Evolutionary conservation across 2,888 invertebrate species (phyloP), one percentile per base, ranked within the genome.

Genomic region (Apamea monoglypha): DNA sequence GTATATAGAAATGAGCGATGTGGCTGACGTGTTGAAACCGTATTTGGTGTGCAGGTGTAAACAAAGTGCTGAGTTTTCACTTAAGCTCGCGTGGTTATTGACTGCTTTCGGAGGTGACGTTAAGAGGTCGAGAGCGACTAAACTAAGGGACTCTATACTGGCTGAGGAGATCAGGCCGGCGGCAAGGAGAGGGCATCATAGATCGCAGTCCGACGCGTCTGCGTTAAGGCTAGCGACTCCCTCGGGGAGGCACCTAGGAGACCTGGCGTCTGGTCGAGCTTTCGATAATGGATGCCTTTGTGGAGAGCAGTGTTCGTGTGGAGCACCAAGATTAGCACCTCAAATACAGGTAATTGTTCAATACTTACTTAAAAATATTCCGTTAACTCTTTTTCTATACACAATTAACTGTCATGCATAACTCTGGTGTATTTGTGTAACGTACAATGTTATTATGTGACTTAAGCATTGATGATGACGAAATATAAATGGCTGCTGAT

Each of bases 1-100:
- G 99, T 99, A 99, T 95, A 98, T 99, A 95, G 99, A 99, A 97
- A 99, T 99, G 98, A 98, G 98, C 92, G 99, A 99, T 94, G 98
- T 99, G 89, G 99, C 99, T 77, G 99, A 99, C 97, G 96, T 97
- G 88, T 92, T 97, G 87, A 93, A 94, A 88, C 97, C 97, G 69
- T 97, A 97, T 92, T 92, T 97, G 90, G 96, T 97, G 91, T 91
- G 95, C 91, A 94, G 97, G 94, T 99, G 99, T 97, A 98, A 99
- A 92, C 98, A 98, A 94, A 99, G 99, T 88, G 98, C 99, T 82
- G 99, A 99, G 97, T 99, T 99, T 96, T 99, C 99, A 68, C 97
- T 99, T 89, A 98, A 99, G 95, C 98, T 99, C 94, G 98, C 99
- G 92, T 99, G 99, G 99, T 97, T 99, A 76, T 97, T 99, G 92